Evolutionary conservation across 2,113 vertebrate species (phyloP).

Genomic region (Nothoprocta pentlandii): DNA sequence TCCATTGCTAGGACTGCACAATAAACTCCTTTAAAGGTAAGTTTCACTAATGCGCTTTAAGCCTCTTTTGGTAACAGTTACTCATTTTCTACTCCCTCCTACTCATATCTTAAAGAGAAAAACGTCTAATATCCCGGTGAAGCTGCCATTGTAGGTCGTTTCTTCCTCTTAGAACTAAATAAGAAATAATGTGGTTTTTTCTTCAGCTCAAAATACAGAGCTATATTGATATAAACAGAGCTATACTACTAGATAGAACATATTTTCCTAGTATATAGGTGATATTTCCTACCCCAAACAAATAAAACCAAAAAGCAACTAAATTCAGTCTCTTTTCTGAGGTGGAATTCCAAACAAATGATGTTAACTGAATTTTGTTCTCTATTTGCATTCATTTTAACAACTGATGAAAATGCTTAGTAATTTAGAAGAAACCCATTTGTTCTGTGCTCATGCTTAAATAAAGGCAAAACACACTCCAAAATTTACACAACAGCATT

Average conservation of each 20-base stretch:
- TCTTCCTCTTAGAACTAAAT: background rate
- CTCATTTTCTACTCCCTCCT: background rate
- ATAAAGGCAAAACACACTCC: background rate
- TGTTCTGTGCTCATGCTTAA: background rate
- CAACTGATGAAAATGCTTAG: background rate
- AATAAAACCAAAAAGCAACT: background rate
- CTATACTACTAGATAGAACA: background rate
- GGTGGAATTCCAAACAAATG: background rate
- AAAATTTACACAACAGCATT: constrained; percentile 13
- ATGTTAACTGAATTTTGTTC: background rate
- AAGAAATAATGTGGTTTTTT: background rate
- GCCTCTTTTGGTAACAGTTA: background rate
- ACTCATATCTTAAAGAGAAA: background rate
- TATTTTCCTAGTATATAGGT: background rate
- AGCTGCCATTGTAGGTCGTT: background rate
- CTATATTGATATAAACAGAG: background rate
- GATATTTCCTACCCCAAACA: accelerated
- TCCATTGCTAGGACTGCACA: background rate
- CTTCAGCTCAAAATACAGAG: background rate
- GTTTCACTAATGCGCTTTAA: background rate
- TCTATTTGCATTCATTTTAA: background rate
- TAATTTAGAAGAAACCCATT: background rate
- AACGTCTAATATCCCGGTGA: background rate
- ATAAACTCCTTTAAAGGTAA: background rate
- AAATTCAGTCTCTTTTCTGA: background rate